A percentile compares a stretch with the other conserved stretches of the same genome.
Evolutionary conservation across 1,140 invertebrate species (phyloP).

Genomic region (Pogonognathellus flavescens): DNA sequence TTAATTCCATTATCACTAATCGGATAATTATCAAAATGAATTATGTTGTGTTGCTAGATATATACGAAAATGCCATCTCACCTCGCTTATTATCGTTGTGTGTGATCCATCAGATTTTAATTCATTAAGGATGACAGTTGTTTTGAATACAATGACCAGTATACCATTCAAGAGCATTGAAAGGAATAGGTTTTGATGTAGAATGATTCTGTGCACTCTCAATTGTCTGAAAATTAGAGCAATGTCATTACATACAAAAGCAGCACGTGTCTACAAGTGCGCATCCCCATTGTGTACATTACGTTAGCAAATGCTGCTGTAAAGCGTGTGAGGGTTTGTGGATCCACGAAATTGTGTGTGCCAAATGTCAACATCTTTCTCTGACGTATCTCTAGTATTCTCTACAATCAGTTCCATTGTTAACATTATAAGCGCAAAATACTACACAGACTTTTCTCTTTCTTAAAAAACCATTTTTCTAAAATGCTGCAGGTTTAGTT

Average conservation of each 20-base stretch:
- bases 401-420: no score
- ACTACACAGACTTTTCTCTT: no score
- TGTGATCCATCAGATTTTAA: conserved; percentile 57
- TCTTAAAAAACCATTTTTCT: no score
- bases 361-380: no score
- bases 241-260: neutral
- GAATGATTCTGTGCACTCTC: conserved; percentile 71
- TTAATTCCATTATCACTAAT: neutral
- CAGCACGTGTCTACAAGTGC: no score
- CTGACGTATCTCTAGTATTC: no score
- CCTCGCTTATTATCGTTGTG: conserved; percentile 66
- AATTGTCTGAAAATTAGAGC: conserved; percentile 69
- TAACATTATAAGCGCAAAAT: no score
- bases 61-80: conserved; percentile 38
- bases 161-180: conserved; percentile 72
- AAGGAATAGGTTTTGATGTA: conserved; percentile 74
- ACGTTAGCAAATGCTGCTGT: no score
- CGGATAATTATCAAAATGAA: neutral
- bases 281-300: no score
- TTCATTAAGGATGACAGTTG: conserved; percentile 70
- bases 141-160: conserved; percentile 70
- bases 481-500: no score
- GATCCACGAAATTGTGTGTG: no score
- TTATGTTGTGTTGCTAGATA: neutral
- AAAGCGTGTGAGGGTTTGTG: no score